Percentiles rank a stretch among this genome's conserved stretches.
Evolutionary conservation across 2,888 invertebrate species (phyloP).

Genomic region (Tetragonula carbonaria): DNA sequence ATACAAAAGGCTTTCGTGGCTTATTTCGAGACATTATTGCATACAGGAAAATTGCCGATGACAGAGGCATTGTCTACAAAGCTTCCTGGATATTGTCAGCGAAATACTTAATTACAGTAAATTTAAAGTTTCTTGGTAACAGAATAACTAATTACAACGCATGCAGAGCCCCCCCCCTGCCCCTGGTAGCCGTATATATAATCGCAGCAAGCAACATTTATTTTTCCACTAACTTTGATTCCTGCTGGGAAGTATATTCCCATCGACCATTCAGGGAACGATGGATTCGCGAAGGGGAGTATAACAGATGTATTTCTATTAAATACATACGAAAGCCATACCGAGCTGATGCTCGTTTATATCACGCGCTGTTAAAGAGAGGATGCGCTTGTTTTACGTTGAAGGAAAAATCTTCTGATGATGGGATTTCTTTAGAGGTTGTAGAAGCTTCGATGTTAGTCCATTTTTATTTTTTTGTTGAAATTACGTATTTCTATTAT

Average conservation of each 20-base stretch:
- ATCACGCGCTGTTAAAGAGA: neutral
- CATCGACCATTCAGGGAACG: constrained; percentile 11
- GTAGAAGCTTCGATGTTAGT: neutral
- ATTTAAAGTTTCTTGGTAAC: neutral
- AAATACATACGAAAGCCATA: neutral
- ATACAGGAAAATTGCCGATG: neutral
- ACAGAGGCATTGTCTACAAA: constrained; percentile 1
- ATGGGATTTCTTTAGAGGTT: neutral
- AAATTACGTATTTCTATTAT: neutral
- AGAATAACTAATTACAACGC: constrained; percentile 25
- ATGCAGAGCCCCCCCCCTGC: neutral
- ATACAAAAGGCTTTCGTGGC: neutral
- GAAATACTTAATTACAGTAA: constrained; percentile 14
- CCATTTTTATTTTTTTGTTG: neutral
- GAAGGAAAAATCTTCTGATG: neutral
- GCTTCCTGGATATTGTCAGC: neutral
- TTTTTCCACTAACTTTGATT: constrained; percentile 18
- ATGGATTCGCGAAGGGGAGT: neutral
- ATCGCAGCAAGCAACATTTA: constrained; percentile 3
- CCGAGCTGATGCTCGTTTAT: neutral
- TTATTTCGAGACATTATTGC: neutral
- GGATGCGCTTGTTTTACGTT: neutral
- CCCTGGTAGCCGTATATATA: neutral
- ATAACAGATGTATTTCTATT: constrained; percentile 28
- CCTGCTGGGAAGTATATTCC: constrained; percentile 5